phyloP scores from a whole-genome alignment of 2,113 vertebrate species.

The Lepus americanus region DNA sequence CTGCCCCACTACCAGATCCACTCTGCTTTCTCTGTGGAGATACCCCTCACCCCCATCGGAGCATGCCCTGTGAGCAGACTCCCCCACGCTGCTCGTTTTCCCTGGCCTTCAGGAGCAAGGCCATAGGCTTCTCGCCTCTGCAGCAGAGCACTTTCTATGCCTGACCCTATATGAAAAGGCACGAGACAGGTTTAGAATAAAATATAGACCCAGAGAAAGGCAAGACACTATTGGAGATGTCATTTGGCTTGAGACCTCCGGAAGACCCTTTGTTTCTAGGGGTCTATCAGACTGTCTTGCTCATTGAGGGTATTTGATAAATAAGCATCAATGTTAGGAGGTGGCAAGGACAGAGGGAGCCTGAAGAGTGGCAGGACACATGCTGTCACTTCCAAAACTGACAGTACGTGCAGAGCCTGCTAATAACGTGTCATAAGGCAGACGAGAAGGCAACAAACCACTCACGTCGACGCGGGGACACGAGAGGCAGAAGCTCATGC shows the following conservation, averaged over 20 bases:
- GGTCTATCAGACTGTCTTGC: neutral
- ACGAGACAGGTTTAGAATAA: conserved; percentile 24
- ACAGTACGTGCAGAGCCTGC: neutral
- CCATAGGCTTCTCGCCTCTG: neutral
- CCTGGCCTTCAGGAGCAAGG: neutral
- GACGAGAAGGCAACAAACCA: neutral
- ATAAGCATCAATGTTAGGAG: neutral
- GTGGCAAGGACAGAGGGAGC: conserved; percentile 1
- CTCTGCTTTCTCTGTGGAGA: neutral
- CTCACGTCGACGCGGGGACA: neutral
- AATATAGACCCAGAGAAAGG: neutral
- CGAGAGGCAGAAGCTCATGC: neutral
- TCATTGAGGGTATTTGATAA: neutral
- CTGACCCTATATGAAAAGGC: neutral
- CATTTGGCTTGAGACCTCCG: neutral
- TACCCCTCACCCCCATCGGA: neutral
- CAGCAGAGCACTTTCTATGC: neutral
- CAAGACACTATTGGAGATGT: neutral
- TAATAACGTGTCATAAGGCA: neutral
- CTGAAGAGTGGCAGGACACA: neutral
- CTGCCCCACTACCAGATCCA: neutral
- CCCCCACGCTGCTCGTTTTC: neutral
- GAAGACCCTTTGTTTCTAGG: conserved; percentile 41
- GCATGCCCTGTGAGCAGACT: neutral
- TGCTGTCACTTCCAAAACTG: neutral